Evolutionary conservation across 2,888 invertebrate genomes (phyloP).

Genomic region (Xylocampa areola): DNA sequence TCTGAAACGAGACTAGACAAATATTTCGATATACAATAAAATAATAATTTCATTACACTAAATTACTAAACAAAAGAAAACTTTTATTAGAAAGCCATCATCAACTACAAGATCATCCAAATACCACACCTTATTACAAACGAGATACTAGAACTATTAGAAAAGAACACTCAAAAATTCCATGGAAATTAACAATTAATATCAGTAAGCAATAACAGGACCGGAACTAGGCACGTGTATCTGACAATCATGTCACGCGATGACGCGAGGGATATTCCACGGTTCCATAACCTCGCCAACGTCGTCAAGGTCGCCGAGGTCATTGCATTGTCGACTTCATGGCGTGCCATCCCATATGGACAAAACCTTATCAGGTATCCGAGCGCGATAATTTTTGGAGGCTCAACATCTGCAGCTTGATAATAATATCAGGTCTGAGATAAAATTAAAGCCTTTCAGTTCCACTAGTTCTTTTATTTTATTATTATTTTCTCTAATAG

Average conservation of each 20-base stretch:
- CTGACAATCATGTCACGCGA: constrained; percentile 51
- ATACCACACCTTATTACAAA: no score
- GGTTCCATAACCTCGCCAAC: constrained; percentile 68
- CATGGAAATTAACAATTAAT: constrained; percentile 33
- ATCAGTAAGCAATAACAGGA: constrained; percentile 31
- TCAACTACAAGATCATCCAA: no score
- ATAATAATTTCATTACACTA: no score
- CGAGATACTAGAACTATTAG: no score
- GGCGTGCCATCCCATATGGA: constrained; percentile 40
- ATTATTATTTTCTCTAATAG: constrained; percentile 15
- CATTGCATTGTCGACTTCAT: constrained; percentile 66
- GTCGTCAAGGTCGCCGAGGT: constrained; percentile 73
- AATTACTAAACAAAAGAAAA: no score
- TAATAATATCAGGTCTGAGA: constrained; percentile 24
- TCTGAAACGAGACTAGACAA: no score
- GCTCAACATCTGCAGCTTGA: constrained; percentile 19
- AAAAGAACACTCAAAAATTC: no score
- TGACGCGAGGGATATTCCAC: constrained; percentile 64
- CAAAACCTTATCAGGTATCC: constrained; percentile 37
- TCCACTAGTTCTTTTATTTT: constrained; percentile 9
- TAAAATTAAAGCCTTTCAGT: constrained; percentile 9
- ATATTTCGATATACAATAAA: no score
- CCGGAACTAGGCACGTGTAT: constrained; percentile 45
- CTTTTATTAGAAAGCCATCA: no score
- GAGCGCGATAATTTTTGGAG: constrained; percentile 29